These are phyloP conservation scores for Nettapus auritus DNA, from an alignment of 2,113 vertebrate genomes.

Conservation along the genomic window DNA sequence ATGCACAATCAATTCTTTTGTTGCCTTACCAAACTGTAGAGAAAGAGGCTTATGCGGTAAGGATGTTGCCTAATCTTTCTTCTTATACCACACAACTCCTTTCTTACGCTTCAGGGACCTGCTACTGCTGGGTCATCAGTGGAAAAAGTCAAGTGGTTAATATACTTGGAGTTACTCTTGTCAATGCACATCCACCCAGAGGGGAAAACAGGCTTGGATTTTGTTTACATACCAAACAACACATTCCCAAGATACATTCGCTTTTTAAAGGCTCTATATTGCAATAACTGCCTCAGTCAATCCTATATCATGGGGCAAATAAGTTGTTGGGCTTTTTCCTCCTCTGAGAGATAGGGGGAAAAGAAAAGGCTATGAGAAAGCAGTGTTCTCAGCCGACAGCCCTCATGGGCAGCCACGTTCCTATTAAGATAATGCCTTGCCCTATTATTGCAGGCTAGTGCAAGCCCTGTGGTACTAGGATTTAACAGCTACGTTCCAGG, in stretches of 20 bases:
- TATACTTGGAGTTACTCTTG: no score
- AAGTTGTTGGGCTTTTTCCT: neutral
- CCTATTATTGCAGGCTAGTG: neutral
- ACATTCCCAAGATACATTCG: neutral
- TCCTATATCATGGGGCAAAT: neutral
- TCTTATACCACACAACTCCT: no score
- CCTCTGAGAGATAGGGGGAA: neutral
- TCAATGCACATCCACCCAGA: neutral
- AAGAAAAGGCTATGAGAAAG: neutral
- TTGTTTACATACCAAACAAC: neutral
- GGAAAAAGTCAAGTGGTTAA: no score
- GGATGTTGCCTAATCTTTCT: no score
- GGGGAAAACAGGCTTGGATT: neutral
- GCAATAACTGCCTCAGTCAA: neutral
- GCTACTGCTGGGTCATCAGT: no score
- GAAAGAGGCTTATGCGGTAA: no score
- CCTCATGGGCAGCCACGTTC: neutral
- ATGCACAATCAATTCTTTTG: no score
- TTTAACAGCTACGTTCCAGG: neutral
- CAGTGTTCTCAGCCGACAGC: neutral
- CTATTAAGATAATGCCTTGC: neutral
- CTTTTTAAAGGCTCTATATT: neutral
- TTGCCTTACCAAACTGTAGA: no score
- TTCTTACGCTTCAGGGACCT: no score
- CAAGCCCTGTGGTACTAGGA: neutral